Percentiles rank a stretch among this genome's conserved stretches.
These are phyloP conservation scores for Corythaixoides concolor DNA, from an alignment of 2,113 vertebrate genomes.

Conservation along the genomic window DNA sequence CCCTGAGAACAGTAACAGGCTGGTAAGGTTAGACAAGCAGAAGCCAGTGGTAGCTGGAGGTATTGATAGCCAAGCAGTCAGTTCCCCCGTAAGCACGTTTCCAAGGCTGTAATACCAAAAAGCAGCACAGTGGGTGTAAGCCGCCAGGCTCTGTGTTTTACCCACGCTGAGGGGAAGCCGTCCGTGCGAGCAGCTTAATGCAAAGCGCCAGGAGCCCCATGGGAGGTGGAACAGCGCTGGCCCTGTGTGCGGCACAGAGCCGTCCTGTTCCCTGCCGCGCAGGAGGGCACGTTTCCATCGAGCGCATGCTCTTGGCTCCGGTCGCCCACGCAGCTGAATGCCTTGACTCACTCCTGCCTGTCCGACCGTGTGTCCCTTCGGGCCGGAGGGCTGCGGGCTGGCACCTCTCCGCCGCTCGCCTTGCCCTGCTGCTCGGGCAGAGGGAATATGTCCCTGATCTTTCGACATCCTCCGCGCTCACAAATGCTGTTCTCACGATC, in stretches of 20 bases:
- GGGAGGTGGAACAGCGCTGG: not conserved
- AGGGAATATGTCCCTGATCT: not conserved
- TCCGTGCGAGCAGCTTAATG: not conserved
- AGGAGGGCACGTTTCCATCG: not conserved
- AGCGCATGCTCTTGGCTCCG: not conserved
- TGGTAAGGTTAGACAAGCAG: not conserved
- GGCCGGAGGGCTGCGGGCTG: not conserved
- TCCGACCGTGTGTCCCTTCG: rapidly evolving
- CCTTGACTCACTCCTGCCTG: not conserved
- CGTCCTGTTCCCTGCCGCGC: not conserved
- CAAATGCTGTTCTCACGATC: not conserved
- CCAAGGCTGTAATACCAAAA: not conserved
- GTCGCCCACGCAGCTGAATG: rapidly evolving
- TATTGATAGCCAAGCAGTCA: not conserved
- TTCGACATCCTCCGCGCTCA: rapidly evolving
- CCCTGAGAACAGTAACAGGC: not conserved
- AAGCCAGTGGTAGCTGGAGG: not conserved
- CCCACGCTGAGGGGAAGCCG: not conserved
- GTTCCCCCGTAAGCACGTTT: not conserved
- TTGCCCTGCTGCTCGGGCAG: not conserved
- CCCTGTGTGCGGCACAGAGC: not conserved
- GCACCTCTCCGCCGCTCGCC: not conserved
- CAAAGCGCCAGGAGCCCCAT: rapidly evolving
- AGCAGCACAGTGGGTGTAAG: not conserved
- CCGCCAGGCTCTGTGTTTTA: rapidly evolving